Conservation (phyloP, 2,113 vertebrate genomes). For the Colaptes auratus region DNA sequence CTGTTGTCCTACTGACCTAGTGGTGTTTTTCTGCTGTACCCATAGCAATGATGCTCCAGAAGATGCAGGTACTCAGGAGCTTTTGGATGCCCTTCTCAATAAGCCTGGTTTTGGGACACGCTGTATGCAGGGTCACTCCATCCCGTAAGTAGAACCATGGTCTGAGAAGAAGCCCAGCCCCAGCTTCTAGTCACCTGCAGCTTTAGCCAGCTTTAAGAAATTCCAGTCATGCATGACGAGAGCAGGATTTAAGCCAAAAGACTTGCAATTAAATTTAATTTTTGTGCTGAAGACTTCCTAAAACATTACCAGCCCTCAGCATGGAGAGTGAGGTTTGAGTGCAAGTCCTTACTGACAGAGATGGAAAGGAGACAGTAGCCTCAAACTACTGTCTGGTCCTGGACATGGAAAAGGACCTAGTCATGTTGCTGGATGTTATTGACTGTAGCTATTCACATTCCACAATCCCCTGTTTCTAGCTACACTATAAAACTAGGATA, state of each 20-base stretch:
- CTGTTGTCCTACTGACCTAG: neutral
- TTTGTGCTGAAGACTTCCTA: neutral
- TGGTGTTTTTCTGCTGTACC: neutral
- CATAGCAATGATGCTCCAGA: slow-evolving; percentile 89
- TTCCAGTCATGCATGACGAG: neutral
- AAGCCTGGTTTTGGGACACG: slow-evolving; percentile 91
- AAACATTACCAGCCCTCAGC: neutral
- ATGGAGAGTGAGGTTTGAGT: neutral
- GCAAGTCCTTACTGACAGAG: neutral
- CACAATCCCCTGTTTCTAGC: neutral
- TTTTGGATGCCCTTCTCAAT: slow-evolving; percentile 81
- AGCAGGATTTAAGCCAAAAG: neutral
- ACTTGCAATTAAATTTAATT: neutral
- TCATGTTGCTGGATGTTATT: neutral
- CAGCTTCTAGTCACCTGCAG: neutral
- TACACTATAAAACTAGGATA: neutral
- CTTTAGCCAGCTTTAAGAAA: neutral
- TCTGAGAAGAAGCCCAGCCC: neutral
- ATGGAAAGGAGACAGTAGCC: neutral
- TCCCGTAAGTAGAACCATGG: slow-evolving; percentile 81
- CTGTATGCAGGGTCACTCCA: slow-evolving; percentile 88
- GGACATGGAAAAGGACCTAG: neutral
- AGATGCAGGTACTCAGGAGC: slow-evolving; percentile 82
- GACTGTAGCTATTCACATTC: neutral
- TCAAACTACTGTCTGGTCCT: neutral